Evolutionary conservation across 2,888 invertebrate genomes (phyloP), one percentile per base, ranked within the genome.

Genomic region (Agriopis aurantiaria): DNA sequence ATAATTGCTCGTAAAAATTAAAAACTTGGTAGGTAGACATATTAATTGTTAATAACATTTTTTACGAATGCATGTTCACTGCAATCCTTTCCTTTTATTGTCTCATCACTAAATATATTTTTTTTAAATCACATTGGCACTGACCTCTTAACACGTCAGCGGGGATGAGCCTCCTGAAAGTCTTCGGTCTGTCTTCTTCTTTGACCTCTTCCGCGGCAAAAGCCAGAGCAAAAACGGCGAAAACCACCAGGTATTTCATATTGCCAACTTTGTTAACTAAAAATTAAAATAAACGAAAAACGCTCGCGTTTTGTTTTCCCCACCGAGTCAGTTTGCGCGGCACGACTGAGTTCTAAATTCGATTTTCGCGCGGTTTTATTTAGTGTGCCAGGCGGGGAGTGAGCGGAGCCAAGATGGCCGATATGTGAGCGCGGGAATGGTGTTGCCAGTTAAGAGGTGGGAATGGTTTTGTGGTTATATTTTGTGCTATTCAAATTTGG

Each of bases 111-210:
- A 45, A 3, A 49, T n/a, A 4, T 23, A 10, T 51, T 63, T 46
- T 40, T 52, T 75, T 65, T 69, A 11, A 45, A 69, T 46, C 62
- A 68, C 60, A 52, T 51, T 75, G 62, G 10, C 80, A 95, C 95
- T 95, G 93, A 98, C 98, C 98, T 96, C 98, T 96, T 75, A 98
- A 95, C 51, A 98, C 97, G 91, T 98, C 98, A 81, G 98, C 98
- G 53, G 98, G 98, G 81, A 98, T 98, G 78, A 98, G 94, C 77
- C 98, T 95, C 84, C 96, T 97, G 95, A 95, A 98, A 58, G 97
- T 96, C 89, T 96, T 97, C 61, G 96, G 95, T 72, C 95, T 95
- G 8, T 95, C 95, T 53, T 95, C 95, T 72, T 92, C 92, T 79
- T 95, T 95, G 61, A 95, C 93, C 73, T 95, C 95, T 74, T 95